These are phyloP conservation scores for Alligator mississippiensis DNA, from an alignment of 2,113 vertebrate species.

Conservation along the genomic window DNA sequence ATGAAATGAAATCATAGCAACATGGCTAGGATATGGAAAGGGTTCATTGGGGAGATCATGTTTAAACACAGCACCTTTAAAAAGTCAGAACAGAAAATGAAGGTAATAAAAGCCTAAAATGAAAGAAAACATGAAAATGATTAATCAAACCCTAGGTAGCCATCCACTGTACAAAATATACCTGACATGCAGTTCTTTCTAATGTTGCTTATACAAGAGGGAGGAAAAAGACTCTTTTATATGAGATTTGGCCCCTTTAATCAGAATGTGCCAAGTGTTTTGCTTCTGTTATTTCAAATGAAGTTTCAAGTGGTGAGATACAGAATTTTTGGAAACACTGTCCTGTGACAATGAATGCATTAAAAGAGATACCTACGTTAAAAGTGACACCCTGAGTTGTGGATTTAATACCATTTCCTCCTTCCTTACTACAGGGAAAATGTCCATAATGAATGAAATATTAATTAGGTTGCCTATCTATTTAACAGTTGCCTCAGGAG, in stretches of 20 bases:
- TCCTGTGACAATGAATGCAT: not conserved
- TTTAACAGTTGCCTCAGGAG: not conserved
- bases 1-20: not conserved
- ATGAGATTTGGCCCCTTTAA: not conserved
- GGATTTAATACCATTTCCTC: not conserved
- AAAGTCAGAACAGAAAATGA: not conserved
- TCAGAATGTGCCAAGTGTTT: not conserved
- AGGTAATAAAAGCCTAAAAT: not conserved
- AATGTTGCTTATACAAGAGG: not conserved
- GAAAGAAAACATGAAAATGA: not conserved
- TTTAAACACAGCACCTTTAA: not conserved
- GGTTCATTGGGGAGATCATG: not conserved
- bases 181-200: not conserved
- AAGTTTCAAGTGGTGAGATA: not conserved
- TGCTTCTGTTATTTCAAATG: not conserved
- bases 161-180: not conserved
- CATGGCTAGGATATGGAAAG: not conserved
- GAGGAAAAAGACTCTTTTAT: not conserved
- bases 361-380: not conserved
- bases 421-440: not conserved
- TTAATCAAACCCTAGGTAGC: not conserved
- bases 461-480: not conserved
- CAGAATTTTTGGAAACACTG: not conserved
- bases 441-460: not conserved
- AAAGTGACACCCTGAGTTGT: not conserved